Evolutionary conservation across 2,888 invertebrate species (phyloP), one percentile per base, ranked within the genome.

Genomic region (Caprella mutica): DNA sequence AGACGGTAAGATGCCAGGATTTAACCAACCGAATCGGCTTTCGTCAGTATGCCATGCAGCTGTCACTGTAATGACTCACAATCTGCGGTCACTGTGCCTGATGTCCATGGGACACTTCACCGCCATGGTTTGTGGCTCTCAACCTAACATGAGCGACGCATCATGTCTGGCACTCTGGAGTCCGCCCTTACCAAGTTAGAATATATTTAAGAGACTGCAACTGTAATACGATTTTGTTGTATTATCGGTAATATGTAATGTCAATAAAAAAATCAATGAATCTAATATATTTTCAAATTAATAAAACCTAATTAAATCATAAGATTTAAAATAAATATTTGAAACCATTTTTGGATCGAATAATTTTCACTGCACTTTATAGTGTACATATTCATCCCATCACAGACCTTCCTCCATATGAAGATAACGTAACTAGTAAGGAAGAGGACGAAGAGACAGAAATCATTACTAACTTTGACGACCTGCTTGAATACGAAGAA

Each of bases 61-160:
- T 1, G 84, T 84, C 1, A 83, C 84, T 27, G 76, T 92, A 39
- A 93, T 93, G 93, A 86, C 89, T 0, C 83, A 83, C 67, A 87
- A 91, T 68, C 74, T 94, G 56, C 89, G 91, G 71, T 81, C 81
- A 23, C 72, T 92, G 30, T 86, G 87, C 66, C 75, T 89, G 40
- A 80, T 83, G 67, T 91, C 91, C 4, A 78, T 92, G 68, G 75
- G 80, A 50, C 84, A 85, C 65, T 92, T 81, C 70, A 82, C 85
- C 1, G 76, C 84, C 51, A 86, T 86, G 66, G 78, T 93, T 33
- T 77, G 82, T 65, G 85, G 86, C 70, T 81, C 83, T 66, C 80
- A 81, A 70, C 64, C 64, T n/a, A 21, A 46, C 26, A 51, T 64
- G 5, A 55, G 26, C 1, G 61, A 60, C 35, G 55, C 58, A 2